phyloP scores from a whole-genome alignment of 1,140 invertebrate genomes.

The Phymastichus coffea region DNA sequence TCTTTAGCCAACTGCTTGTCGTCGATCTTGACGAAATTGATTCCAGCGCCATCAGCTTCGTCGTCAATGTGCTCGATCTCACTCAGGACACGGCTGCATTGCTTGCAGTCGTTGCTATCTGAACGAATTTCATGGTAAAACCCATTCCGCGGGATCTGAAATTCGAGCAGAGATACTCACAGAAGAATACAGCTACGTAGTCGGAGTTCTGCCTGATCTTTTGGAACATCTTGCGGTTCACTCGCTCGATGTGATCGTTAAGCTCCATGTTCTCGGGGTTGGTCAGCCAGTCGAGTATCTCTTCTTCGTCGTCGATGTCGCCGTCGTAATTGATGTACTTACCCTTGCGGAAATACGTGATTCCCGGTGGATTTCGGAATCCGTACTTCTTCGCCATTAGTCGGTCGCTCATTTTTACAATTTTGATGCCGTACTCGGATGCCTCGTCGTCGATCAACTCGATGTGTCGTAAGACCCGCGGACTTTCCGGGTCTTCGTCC shows the following conservation, averaged over 20 bases:
- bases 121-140: slow-evolving; percentile 48
- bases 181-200: slow-evolving; percentile 93
- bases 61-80: slow-evolving; percentile 94
- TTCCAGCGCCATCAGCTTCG: slow-evolving; percentile 87
- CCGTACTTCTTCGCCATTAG: slow-evolving; percentile 95
- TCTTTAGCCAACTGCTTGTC: slow-evolving; percentile 85
- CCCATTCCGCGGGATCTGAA: neutral
- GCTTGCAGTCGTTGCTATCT: slow-evolving; percentile 94
- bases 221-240: slow-evolving; percentile 91
- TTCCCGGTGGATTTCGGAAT: slow-evolving; percentile 82
- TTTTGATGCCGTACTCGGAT: slow-evolving; percentile 86
- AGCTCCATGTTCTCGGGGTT: slow-evolving; percentile 93
- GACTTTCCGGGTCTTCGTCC: slow-evolving; percentile 78
- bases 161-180: slow-evolving; percentile 75
- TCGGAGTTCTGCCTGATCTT: slow-evolving; percentile 87
- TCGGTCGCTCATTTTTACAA: slow-evolving; percentile 85
- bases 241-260: slow-evolving; percentile 89
- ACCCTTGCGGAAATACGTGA: slow-evolving; percentile 88
- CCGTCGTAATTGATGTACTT: slow-evolving; percentile 91
- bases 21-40: slow-evolving; percentile 91
- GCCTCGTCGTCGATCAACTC: slow-evolving; percentile 92
- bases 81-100: slow-evolving; percentile 82
- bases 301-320: slow-evolving; percentile 90
- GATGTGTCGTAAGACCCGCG: slow-evolving; percentile 76
- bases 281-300: slow-evolving; percentile 90